These are phyloP conservation scores for Sarcophaga peregrina DNA, from an alignment of 1,140 invertebrate genomes.

Conservation along the genomic window DNA sequence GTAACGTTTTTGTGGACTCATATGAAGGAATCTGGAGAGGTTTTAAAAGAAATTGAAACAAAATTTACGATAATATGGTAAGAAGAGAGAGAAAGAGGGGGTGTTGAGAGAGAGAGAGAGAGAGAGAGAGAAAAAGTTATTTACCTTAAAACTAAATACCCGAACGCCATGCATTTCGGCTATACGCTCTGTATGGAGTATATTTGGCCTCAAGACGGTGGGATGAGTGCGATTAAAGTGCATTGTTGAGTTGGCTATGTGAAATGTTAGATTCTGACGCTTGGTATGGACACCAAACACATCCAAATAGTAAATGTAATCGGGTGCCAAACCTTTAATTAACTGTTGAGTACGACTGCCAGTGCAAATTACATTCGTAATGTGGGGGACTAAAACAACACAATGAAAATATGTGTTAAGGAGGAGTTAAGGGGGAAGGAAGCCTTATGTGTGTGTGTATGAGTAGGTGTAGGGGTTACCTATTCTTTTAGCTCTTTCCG, in stretches of 20 bases:
- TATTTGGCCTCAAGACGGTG: conserved; percentile 51
- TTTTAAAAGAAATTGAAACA: no score
- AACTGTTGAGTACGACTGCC: conserved; percentile 57
- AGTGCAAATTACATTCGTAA: conserved; percentile 59
- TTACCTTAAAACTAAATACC: conserved; percentile 64
- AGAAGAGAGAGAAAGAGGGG: no score
- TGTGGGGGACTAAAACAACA: conserved; percentile 33
- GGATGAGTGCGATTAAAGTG: conserved; percentile 63
- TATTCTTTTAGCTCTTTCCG: conserved; percentile 56
- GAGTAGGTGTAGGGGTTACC: conserved; percentile 39
- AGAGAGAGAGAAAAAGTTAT: neutral
- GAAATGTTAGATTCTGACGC: conserved; percentile 58
- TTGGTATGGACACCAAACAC: conserved; percentile 60
- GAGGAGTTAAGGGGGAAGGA: neutral
- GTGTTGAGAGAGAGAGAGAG: no score
- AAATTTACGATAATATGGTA: no score
- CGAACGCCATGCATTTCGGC: conserved; percentile 57
- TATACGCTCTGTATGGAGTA: conserved; percentile 55
- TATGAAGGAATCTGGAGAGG: neutral
- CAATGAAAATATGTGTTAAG: neutral
- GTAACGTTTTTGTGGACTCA: conserved; percentile 46
- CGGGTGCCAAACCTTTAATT: conserved; percentile 53
- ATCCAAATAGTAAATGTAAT: conserved; percentile 59
- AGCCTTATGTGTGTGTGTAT: neutral
- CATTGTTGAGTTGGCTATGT: conserved; percentile 53